Evolutionary conservation across 2,113 vertebrate genomes (phyloP), one percentile per base, ranked within the genome.

Genomic region (Athene noctua): DNA sequence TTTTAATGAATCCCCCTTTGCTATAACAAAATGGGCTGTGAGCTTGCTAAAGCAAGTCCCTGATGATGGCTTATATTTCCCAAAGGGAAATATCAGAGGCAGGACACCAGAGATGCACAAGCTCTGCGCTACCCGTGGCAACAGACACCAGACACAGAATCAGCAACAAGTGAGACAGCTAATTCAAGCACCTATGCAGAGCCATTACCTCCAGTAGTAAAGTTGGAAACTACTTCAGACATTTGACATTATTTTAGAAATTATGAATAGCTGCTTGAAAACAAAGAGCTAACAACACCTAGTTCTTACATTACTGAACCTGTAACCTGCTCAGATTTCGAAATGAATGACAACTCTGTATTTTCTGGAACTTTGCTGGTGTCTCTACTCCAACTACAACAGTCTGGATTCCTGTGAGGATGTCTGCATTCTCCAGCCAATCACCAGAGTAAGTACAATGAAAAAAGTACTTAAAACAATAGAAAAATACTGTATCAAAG

Each of bases 291-390:
- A 51, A 66, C 80, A 55, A 2, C 29, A 52, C 6, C 10, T 0
- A 44, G 25, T 63, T 75, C 51, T 55, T 15, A 27, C 16, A 18
- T 58, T 19, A 59, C 1, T 40, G 23, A 87, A 22, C 19, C 29
- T 47, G 22, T 11, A 83, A 51, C 22, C 15, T 73, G 63, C 38
- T 78, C 40, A 36, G n/a, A 40, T 46, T 54, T 70, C n/a, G 49
- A 66, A 62, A 29, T 4, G 42, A 90, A 55, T 11, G 32, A 71
- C 0, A 0, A 36, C 19, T 21, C 63, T 62, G 26, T 3, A 0
- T 59, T 77, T 86, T n/a, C 61, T 59, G 40, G 36, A 87, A 80
- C 23, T 55, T 30, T 30, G 26, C 46, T 57, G 42, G 58, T 49
- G 6, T 67, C 11, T 79, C 30, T 51, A 29, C 22, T 58, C 32